A percentile compares a stretch with the other conserved stretches of the same genome.
phyloP scores from a whole-genome alignment of 2,797 vertebrate genomes.

The Odontamblyopus rebecca region DNA sequence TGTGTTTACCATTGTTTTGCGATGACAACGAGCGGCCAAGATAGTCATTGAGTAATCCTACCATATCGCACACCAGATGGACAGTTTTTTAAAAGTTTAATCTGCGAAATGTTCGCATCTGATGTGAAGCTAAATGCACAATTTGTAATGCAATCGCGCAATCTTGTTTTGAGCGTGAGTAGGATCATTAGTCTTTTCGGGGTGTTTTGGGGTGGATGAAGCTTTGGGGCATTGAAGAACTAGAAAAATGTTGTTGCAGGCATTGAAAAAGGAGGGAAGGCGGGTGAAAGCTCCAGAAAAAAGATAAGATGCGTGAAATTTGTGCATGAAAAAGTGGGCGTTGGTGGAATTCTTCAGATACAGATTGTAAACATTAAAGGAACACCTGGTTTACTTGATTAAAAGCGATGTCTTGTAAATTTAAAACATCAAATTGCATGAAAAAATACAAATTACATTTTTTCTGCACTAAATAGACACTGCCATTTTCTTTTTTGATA shows the following conservation, averaged over 20 bases:
- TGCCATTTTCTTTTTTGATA: background rate
- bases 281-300: background rate
- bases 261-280: background rate
- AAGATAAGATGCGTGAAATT: background rate
- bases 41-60: background rate
- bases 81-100: background rate
- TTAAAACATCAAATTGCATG: background rate
- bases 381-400: background rate
- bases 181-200: background rate
- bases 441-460: background rate
- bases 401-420: background rate
- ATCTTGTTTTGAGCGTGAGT: background rate
- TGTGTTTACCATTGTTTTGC: slow-evolving; percentile 1
- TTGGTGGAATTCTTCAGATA: background rate
- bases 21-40: background rate
- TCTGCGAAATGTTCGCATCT: slow-evolving; percentile 8
- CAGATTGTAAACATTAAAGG: background rate
- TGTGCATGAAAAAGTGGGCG: slow-evolving; percentile 5
- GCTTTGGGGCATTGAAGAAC: background rate
- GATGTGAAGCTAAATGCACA: slow-evolving; percentile 20
- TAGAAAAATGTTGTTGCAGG: background rate
- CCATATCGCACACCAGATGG: background rate
- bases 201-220: background rate
- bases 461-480: background rate
- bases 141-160: slow-evolving; percentile 2